Base-by-base conservation (phyloP, 2,113 vertebrate genomes). In the Okapia johnstoni region DNA sequence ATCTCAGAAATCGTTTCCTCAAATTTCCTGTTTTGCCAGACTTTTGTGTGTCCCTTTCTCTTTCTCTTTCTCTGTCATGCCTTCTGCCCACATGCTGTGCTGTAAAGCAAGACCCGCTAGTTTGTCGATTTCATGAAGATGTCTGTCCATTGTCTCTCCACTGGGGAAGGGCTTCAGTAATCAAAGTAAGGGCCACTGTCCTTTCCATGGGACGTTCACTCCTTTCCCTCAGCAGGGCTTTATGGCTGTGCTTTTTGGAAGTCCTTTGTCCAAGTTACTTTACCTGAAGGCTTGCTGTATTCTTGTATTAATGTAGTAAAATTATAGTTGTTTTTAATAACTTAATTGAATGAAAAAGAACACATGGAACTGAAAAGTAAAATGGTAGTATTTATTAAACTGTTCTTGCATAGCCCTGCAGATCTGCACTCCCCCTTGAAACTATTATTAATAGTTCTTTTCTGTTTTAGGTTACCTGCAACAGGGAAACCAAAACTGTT, bases 1-100 rank as follows among this genome's bases (percentile, higher is more conserved):
- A 98, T 98, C 98, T 98, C 97, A 99, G 97, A 99, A 98, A 98
- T 98, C 97, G 97, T 99, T 98, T 98, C 97, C 95, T 96, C 97
- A 92, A 96, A 98, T 98, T 98, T 98, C 98, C 98, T 98, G 97
- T 98, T 98, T 98, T 83, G 97, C 98, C 97, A 97, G 97, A 96
- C 98, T 98, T 98, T 85, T 1, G 89, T 3, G 90, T 97, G 96
- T 97, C 97, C 83, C 76, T 84, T 10, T 40, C 40, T 26, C 33
- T 36, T 33, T 79, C 88, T 92, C 91, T 88, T 55, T 79, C 87
- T 90, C 88, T 96, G 0, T 94, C 57, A 30, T 88, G 91, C 94
- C 92, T 89, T 91, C 94, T 97, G 63, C 94, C 88, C 94, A 36
- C 88, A 1, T 16, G 57, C 61, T 90, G n/a, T 40, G 66, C 77